Percentiles rank a stretch among this genome's conserved stretches.
These are phyloP conservation scores for Peromyscus aztecus DNA, from an alignment of 2,797 vertebrate species.

Conservation along the genomic window DNA sequence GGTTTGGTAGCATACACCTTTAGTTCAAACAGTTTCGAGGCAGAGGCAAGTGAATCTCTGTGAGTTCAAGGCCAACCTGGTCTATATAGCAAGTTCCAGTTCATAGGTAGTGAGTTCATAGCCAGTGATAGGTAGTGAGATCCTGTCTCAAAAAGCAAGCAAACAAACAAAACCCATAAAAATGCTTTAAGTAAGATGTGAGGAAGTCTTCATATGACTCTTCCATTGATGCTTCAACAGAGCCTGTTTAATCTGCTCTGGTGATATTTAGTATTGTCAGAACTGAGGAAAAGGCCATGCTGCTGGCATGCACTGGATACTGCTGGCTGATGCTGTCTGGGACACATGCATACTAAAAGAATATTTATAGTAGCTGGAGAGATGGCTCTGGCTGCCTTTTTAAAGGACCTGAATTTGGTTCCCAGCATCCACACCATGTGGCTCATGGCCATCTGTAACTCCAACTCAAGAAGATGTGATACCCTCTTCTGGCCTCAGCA, in stretches of 20 bases:
- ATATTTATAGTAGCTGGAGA: background rate
- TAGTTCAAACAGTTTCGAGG: background rate
- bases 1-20: background rate
- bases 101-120: background rate
- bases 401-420: background rate
- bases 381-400: background rate
- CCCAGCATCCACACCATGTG: background rate
- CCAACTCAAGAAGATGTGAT: background rate
- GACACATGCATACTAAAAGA: background rate
- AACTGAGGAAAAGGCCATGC: background rate
- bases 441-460: background rate
- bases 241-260: background rate
- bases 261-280: background rate
- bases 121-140: background rate
- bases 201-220: background rate
- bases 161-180: background rate
- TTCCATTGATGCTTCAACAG: background rate
- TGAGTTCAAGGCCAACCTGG: background rate
- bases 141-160: background rate
- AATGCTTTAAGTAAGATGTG: background rate
- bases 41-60: background rate
- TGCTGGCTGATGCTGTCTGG: background rate
- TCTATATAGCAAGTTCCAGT: background rate
- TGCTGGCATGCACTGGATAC: background rate
- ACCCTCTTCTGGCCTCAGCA: background rate